Conservation (phyloP, 2,113 vertebrate species). For the Archilochus colubris region DNA sequence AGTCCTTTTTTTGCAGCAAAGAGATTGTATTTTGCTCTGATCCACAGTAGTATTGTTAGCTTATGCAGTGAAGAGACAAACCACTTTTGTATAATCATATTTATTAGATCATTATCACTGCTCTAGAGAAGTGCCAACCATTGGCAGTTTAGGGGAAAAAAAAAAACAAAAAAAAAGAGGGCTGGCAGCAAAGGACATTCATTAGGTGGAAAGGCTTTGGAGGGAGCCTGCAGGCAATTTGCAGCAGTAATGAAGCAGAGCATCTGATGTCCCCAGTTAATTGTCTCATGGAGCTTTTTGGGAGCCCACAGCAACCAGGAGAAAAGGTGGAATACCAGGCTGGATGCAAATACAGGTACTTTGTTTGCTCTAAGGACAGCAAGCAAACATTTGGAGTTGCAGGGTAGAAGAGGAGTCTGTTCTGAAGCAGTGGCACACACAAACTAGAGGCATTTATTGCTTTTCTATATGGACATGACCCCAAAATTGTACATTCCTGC, state of each 20-base stretch:
- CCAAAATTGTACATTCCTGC: neutral
- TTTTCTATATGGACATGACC: neutral
- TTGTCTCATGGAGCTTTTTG: conserved; percentile 36
- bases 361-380: accelerated
- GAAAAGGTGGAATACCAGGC: accelerated
- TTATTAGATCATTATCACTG: neutral
- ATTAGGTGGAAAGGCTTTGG: conserved; percentile 2
- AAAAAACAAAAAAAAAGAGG: neutral
- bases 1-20: neutral
- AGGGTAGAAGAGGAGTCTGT: neutral
- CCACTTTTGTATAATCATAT: neutral
- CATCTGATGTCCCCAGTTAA: neutral
- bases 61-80: neutral
- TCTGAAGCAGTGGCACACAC: neutral
- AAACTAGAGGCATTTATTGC: neutral
- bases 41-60: neutral
- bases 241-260: conserved; percentile 42
- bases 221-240: neutral
- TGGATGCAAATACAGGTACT: neutral
- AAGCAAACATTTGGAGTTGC: neutral
- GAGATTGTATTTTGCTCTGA: neutral
- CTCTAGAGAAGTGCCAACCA: neutral
- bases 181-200: neutral
- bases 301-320: neutral
- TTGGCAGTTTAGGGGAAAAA: neutral